These are phyloP conservation scores for Anguilla marmorata DNA, from an alignment of 2,797 vertebrate genomes.

Conservation along the genomic window DNA sequence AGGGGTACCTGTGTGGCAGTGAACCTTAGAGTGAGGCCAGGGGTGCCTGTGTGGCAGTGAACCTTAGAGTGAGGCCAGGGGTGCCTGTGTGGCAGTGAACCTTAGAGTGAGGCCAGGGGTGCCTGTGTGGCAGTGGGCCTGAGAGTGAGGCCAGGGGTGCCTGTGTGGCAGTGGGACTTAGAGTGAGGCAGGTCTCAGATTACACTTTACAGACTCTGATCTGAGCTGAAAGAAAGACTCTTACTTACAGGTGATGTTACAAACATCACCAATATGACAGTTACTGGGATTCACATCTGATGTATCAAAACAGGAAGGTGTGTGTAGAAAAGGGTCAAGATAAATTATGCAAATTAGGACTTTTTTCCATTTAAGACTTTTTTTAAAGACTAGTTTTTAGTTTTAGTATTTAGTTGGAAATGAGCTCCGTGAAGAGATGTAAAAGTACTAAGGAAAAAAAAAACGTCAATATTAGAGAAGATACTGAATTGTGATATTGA, in stretches of 20 bases:
- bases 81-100: no score
- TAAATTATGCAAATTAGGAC: neutral
- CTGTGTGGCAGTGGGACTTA: no score
- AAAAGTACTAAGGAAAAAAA: constrained; percentile 20
- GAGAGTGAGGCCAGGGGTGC: no score
- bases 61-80: no score
- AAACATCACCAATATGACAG: neutral
- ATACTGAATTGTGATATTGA: neutral
- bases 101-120: no score
- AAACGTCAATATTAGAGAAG: neutral
- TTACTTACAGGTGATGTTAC: neutral
- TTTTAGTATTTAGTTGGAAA: neutral
- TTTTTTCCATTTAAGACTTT: constrained; percentile 42
- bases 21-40: no score
- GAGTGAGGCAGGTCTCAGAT: neutral
- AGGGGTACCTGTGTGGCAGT: no score
- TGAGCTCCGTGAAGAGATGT: neutral
- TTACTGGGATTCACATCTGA: neutral
- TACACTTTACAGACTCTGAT: neutral
- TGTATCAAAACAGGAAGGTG: neutral
- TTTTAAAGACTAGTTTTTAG: constrained; percentile 28
- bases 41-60: no score
- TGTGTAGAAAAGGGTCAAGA: neutral
- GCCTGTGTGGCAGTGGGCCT: no score
- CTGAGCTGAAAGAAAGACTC: neutral